Percentiles rank a stretch among this genome's conserved stretches.
Conservation (phyloP, 2,797 vertebrate species). For the Petrocephalus schoutedeni region DNA sequence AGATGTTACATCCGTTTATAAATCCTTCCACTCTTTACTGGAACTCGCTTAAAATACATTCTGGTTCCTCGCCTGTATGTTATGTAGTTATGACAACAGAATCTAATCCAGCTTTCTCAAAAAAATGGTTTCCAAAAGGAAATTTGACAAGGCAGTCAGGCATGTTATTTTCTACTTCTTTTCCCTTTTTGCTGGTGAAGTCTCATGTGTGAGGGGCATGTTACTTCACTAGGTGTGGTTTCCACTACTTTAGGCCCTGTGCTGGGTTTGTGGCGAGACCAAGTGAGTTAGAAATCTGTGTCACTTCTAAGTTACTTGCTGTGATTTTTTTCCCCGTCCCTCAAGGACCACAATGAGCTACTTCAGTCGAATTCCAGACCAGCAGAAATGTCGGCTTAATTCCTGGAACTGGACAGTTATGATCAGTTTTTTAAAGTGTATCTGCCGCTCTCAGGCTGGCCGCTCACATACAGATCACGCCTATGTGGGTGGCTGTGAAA, state of each 20-base stretch:
- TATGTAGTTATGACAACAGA: background rate
- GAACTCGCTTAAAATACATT: background rate
- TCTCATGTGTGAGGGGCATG: background rate
- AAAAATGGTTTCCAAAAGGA: too few relatives aligned
- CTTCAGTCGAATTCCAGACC: background rate
- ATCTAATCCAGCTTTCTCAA: background rate
- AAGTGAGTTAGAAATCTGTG: background rate
- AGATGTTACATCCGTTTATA: background rate
- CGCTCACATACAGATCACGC: background rate
- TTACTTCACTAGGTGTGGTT: background rate
- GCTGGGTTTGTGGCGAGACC: background rate
- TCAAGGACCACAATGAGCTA: background rate
- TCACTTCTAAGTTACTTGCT: conserved; percentile 6
- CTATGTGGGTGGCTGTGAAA: background rate
- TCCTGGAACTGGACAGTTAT: conserved; percentile 1
- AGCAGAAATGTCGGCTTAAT: background rate
- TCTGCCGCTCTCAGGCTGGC: background rate
- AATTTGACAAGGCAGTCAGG: background rate
- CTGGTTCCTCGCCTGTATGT: background rate
- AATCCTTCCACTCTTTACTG: background rate
- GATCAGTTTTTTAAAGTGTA: background rate
- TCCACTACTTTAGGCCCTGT: background rate
- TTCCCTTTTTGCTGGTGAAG: background rate
- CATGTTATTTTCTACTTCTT: background rate
- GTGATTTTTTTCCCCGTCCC: background rate